phyloP scores from a whole-genome alignment of 2,797 vertebrate species.

The Melanotaenia pygmaea region DNA sequence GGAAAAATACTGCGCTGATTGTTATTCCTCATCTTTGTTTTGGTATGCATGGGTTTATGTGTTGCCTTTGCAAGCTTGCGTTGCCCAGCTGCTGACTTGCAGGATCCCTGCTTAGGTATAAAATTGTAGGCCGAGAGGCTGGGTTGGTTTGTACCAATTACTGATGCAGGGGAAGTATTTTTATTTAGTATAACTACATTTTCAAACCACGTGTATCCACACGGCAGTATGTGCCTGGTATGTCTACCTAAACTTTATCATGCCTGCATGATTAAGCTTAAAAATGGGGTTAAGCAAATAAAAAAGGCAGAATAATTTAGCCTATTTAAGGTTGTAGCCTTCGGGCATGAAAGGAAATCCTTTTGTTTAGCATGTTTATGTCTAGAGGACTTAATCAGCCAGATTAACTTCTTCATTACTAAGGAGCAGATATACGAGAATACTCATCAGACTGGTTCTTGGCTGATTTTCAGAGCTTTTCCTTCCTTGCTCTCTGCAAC shows the following conservation, averaged over 20 bases:
- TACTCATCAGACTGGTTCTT: neutral
- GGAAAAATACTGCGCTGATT: slow-evolving; percentile 72
- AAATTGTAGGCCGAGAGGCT: slow-evolving; percentile 10
- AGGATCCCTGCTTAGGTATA: slow-evolving; percentile 23
- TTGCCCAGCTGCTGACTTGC: slow-evolving; percentile 35
- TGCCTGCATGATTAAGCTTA: neutral
- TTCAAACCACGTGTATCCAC: neutral
- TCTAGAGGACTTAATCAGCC: neutral
- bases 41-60: slow-evolving; percentile 32
- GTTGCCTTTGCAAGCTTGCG: slow-evolving; percentile 30
- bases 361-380: neutral
- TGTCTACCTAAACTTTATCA: neutral
- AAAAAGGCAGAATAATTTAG: slow-evolving; percentile 12
- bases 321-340: neutral
- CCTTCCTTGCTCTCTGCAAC: slow-evolving; percentile 1
- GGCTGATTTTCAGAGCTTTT: neutral
- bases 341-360: slow-evolving; percentile 3
- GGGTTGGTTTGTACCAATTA: slow-evolving; percentile 2
- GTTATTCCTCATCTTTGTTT: slow-evolving; percentile 60
- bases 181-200: neutral
- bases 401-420: neutral
- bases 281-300: neutral
- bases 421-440: neutral
- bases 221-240: too few species aligned
- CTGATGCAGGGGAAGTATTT: slow-evolving; percentile 3